Base-by-base conservation (phyloP, 2,888 invertebrate species). In the Mythimna pallens region DNA sequence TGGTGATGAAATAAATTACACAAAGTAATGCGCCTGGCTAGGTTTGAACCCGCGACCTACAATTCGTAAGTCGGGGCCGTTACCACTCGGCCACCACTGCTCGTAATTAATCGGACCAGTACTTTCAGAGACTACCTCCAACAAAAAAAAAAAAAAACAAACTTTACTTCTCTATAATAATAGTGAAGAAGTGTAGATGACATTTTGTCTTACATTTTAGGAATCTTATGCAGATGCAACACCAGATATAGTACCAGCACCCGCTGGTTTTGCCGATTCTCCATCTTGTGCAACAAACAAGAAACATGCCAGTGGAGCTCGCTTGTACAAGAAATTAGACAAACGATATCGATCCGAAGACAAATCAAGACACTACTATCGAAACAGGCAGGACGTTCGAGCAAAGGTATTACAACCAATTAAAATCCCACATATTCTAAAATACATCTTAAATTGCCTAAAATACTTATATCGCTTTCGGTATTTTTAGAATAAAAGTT, bases 211-310 rank as follows among this genome's bases (percentile, higher is more conserved):
- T 72, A 57, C 72, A 47, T 87, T 87, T 71, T 74, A 96, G 96
- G 96, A 96, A 81, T 96, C 96, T 0, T 96, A 94, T 73, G 94
- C 94, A 50, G 97, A 97, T 84, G 97, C 97, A 50, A 94, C 94
- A 9, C 96, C 96, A 50, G 98, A 98, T 88, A 98, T 98, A 84
- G 98, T 98, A 2, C 98, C 98, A 88, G 98, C 98, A 0, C 98
- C 98, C 3, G 98, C 98, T 22, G 98, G 98, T 59, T 99, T 98
- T 91, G 98, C 98, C 10, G 98, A 99, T 92, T 98, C 98, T 0
- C 98, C 98, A 8, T 95, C 93, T 34, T 96, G 97, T 87, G 79
- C 86, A 5, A 89, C 90, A 25, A 88, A 91, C 12, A 96, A 94
- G 84, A 95, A 95, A 73, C 90, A 92, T 30, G 88, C 93, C 6